Conservation (phyloP, 2,888 invertebrate species). For the Drosophila demipolita region DNA sequence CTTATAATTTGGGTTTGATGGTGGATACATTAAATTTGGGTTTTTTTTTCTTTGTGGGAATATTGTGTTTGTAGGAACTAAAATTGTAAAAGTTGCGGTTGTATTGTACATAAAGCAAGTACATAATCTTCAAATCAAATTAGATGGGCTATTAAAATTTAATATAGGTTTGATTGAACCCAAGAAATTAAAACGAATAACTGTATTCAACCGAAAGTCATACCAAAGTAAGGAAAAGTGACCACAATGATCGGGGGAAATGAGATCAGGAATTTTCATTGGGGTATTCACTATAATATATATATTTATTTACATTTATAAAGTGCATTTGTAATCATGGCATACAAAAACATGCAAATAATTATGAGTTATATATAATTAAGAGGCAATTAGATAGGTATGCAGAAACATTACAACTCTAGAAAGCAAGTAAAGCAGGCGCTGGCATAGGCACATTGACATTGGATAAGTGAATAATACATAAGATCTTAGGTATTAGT, state of each 20-base stretch:
- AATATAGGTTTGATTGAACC: conserved; percentile 12
- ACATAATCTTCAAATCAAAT: conserved; percentile 54
- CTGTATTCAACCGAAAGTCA: conserved; percentile 38
- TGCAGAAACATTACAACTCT: conserved; percentile 32
- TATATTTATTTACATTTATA: conserved; percentile 15
- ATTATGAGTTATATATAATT: conserved; percentile 22
- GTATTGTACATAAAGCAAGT: conserved; percentile 49
- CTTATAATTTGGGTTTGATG: conserved; percentile 46
- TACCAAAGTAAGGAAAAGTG: conserved; percentile 47
- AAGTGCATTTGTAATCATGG: conserved; percentile 25
- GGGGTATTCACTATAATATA: conserved; percentile 31
- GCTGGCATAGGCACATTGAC: conserved; percentile 30
- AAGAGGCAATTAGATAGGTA: conserved; percentile 16
- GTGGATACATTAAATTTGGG: conserved; percentile 45
- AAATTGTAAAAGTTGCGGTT: conserved; percentile 38
- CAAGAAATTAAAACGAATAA: conserved; percentile 23
- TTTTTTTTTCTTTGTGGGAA: conserved; percentile 22
- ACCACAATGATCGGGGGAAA: conserved; percentile 60
- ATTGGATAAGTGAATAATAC: conserved; percentile 20
- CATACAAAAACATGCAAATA: conserved; percentile 57
- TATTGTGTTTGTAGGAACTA: conserved; percentile 59
- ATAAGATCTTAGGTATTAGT: conserved; percentile 28
- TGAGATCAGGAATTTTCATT: conserved; percentile 42
- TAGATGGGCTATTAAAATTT: conserved; percentile 27
- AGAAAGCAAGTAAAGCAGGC: conserved; percentile 42